A percentile compares a stretch with the other conserved stretches of the same genome.
phyloP scores from a whole-genome alignment of 2,888 invertebrate species.

The Caenorhabditis sp. region DNA sequence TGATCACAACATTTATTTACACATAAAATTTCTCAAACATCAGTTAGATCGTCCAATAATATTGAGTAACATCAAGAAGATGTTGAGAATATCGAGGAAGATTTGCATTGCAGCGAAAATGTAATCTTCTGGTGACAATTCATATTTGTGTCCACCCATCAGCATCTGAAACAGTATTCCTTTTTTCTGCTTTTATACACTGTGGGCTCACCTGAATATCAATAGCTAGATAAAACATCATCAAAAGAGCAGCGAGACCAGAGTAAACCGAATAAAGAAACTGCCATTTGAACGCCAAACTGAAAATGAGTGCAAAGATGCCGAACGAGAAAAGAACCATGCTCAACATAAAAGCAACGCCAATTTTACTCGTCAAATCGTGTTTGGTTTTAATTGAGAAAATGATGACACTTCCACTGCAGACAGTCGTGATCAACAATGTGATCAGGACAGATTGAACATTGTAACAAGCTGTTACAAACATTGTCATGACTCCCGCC shows the following conservation, averaged over 20 bases:
- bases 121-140: constrained; percentile 76
- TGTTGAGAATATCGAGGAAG: constrained; percentile 77
- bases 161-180: too few relatives aligned
- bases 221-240: constrained; percentile 77
- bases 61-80: constrained; percentile 75
- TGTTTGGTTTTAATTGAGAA: constrained; percentile 67
- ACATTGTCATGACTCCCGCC: constrained; percentile 61
- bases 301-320: constrained; percentile 71
- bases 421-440: constrained; percentile 59
- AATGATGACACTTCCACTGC: constrained; percentile 60
- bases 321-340: constrained; percentile 75
- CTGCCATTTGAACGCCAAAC: constrained; percentile 37
- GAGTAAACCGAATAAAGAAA: constrained; percentile 73
- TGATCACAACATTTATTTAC: neutral
- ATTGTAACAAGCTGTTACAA: constrained; percentile 60
- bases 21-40: constrained; percentile 4
- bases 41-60: constrained; percentile 48
- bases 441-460: constrained; percentile 56
- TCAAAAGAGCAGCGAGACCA: constrained; percentile 75
- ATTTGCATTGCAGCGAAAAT: constrained; percentile 77
- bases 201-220: too few relatives aligned
- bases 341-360: constrained; percentile 73
- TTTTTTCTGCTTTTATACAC: too few relatives aligned
- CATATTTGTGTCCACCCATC: constrained; percentile 77
- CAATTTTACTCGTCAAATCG: constrained; percentile 70